Evolutionary conservation across 2,888 invertebrate genomes (phyloP).

Genomic region (Chrysolina haemoptera): DNA sequence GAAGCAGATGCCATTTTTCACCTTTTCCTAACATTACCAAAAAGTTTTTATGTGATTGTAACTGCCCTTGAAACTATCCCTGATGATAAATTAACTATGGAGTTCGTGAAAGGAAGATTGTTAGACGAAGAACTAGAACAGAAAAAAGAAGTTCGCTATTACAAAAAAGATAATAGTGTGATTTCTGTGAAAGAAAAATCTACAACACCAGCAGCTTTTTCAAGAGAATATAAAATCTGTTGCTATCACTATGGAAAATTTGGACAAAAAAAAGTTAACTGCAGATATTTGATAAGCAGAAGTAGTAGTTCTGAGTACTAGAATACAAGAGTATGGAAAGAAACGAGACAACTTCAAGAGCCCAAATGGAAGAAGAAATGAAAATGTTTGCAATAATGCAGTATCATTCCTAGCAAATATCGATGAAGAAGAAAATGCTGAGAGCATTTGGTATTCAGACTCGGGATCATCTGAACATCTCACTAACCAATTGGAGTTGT

Average conservation of each 20-base stretch:
- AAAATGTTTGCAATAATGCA: neutral
- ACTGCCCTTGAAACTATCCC: constrained; percentile 54
- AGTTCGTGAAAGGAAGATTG: no score
- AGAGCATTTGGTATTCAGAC: neutral
- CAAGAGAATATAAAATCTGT: neutral
- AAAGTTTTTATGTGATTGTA: constrained; percentile 50
- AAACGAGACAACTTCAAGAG: neutral
- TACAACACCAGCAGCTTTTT: neutral
- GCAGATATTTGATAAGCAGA: neutral
- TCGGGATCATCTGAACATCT: neutral
- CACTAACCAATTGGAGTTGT: neutral
- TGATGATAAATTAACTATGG: constrained; percentile 43
- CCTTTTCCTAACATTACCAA: constrained; percentile 45
- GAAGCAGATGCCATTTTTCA: constrained; percentile 45
- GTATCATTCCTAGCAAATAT: neutral
- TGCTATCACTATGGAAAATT: neutral
- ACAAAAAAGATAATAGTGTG: neutral
- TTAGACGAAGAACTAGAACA: constrained; percentile 51
- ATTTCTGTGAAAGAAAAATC: neutral
- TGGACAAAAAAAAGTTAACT: neutral
- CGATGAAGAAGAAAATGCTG: neutral
- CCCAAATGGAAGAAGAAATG: neutral
- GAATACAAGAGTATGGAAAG: neutral
- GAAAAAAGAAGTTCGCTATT: constrained; percentile 3
- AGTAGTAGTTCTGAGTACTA: neutral